A percentile compares a stretch with the other conserved stretches of the same genome.
These are phyloP conservation scores for Philopedon plagiatum DNA, from an alignment of 2,888 invertebrate genomes.

Conservation along the genomic window DNA sequence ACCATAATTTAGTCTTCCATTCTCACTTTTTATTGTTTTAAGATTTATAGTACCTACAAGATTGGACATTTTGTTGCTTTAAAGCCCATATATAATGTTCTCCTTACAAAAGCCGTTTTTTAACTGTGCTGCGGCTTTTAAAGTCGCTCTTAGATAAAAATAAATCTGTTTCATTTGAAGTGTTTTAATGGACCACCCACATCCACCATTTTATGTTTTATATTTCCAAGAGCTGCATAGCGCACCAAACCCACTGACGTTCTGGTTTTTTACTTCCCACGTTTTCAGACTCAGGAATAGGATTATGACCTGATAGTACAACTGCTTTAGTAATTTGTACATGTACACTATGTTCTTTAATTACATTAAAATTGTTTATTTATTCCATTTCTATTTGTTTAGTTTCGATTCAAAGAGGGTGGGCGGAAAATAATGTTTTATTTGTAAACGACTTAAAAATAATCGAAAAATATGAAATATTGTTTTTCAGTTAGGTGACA, in stretches of 20 bases:
- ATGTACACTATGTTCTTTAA: not conserved
- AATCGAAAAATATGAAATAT: too few relatives aligned
- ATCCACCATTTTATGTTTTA: constrained; percentile 24
- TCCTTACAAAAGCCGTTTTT: not conserved
- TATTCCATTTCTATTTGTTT: not conserved
- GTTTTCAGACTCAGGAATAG: constrained; percentile 21
- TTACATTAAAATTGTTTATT: not conserved
- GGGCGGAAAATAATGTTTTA: not conserved
- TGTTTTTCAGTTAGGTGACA: too few relatives aligned
- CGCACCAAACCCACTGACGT: constrained; percentile 31
- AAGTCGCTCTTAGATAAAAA: constrained; percentile 22
- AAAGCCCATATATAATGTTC: not conserved
- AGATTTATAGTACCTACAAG: too few relatives aligned
- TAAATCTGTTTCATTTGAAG: constrained; percentile 37
- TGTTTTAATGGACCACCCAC: constrained; percentile 37
- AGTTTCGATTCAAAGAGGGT: not conserved
- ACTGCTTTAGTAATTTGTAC: constrained; percentile 6
- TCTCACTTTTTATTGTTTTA: too few relatives aligned
- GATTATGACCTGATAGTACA: constrained; percentile 27
- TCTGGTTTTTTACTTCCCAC: constrained; percentile 35
- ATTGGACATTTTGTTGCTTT: not conserved
- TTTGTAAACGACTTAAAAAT: too few relatives aligned
- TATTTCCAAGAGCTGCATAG: constrained; percentile 34
- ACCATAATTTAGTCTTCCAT: too few relatives aligned
- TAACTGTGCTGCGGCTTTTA: not conserved